Evolutionary conservation across 2,113 vertebrate species (phyloP), one percentile per base, ranked within the genome.

Genomic region (Xenus cinereus): DNA sequence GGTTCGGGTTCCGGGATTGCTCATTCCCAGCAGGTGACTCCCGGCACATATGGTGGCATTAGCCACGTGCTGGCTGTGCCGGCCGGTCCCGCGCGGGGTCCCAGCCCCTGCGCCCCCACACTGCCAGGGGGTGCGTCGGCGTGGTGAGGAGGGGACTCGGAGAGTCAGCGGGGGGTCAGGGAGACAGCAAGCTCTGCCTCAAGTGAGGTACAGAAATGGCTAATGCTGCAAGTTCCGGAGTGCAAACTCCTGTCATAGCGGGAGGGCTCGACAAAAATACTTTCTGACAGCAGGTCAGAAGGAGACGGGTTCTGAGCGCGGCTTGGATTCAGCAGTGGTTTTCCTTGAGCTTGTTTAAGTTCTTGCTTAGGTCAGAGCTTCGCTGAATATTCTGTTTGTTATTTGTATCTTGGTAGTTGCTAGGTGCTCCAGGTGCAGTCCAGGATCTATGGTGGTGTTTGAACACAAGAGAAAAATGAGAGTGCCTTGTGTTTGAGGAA

Each of bases 11-110:
- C 82, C 12, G 5, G 85, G 76, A 64, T 87, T 89, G 95, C 95
- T 96, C 90, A 75, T 35, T 72, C 86, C 69, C 95, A 37, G 93
- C 96, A 78, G 97, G 96, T n/a, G 9, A 17, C 60, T 72, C 18
- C 68, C 9, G 83, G 96, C 90, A 4, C 96, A 89, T 30, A 71
- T 86, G 96, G 92, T 63, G 68, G 76, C 21, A 84, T 67, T 13
- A 39, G 75, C 50, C 59, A 18, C 9, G 30, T 14, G 81, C 84
- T 82, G 3, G 0, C 46, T 0, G 66, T 20, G 80, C 71, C 39
- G 74, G 46, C 91, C 83, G 21, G 14, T 45, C n/a, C 64, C 0
- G 0, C 1, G 10, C 7, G 0, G 57, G 56, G 13, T n/a, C 57
- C 0, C 8, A 56, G 73, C 53, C 0, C 1, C 60, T 45, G 87